Evolutionary conservation across 2,113 vertebrate species (phyloP).

Genomic region (Tympanuchus pallidicinctus): DNA sequence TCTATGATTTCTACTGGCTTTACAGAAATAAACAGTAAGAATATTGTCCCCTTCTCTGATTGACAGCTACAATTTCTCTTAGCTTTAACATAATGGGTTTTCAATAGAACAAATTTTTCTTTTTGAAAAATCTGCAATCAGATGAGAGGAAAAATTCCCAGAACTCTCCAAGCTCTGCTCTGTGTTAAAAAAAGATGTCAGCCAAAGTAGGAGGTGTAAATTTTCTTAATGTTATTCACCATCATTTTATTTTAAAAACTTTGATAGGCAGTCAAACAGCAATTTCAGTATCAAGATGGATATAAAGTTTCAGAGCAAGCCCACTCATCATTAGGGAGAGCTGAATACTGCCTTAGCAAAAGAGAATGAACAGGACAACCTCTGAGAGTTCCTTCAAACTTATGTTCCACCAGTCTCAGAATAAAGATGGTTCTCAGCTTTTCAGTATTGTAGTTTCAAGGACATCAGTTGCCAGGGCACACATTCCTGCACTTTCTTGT

Average conservation of each 20-base stretch:
- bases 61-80: background rate
- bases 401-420: background rate
- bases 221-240: slow-evolving; percentile 48
- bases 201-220: slow-evolving; percentile 67
- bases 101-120: background rate
- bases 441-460: background rate
- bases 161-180: slow-evolving; percentile 38
- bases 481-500: background rate
- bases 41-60: background rate
- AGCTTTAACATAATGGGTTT: slow-evolving; percentile 5
- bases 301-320: slow-evolving; percentile 46
- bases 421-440: slow-evolving; percentile 4
- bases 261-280: slow-evolving; percentile 56
- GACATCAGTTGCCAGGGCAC: background rate
- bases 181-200: slow-evolving; percentile 62
- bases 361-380: background rate
- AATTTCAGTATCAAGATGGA: slow-evolving; percentile 29
- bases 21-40: slow-evolving; percentile 23
- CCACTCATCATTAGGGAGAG: slow-evolving; percentile 27
- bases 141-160: slow-evolving; percentile 41
- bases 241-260: slow-evolving; percentile 63
- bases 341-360: background rate
- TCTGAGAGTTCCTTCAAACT: background rate
- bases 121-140: slow-evolving; percentile 59
- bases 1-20: slow-evolving; percentile 11